phyloP scores from a whole-genome alignment of 2,888 invertebrate species.

The Sialis fuliginosa region DNA sequence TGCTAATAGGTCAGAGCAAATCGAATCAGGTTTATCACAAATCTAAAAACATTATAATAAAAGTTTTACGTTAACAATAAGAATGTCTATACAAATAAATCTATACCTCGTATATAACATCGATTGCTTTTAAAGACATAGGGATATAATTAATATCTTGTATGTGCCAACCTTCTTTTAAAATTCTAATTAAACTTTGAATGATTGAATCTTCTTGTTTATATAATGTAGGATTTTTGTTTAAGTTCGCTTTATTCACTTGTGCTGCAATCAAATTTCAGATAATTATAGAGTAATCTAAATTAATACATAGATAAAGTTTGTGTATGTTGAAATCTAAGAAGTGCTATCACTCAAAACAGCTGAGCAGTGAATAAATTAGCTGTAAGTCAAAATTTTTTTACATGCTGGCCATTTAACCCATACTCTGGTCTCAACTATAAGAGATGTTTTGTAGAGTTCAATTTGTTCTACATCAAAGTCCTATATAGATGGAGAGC shows the following conservation, averaged over 20 bases:
- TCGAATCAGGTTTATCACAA: constrained; percentile 36
- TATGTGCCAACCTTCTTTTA: constrained; percentile 28
- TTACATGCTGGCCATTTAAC: too few relatives aligned
- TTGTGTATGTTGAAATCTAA: too few relatives aligned
- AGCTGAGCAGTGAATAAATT: too few relatives aligned
- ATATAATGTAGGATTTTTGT: constrained; percentile 21
- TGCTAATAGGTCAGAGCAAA: constrained; percentile 20
- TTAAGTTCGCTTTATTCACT: constrained; percentile 6
- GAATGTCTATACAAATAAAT: not conserved
- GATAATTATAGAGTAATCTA: too few relatives aligned
- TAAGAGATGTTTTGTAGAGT: too few relatives aligned
- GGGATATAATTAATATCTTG: constrained; percentile 33
- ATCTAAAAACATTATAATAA: constrained; percentile 20
- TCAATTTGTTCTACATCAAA: too few relatives aligned
- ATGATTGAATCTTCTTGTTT: constrained; percentile 36
- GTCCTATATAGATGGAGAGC: too few relatives aligned
- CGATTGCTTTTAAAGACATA: constrained; percentile 36
- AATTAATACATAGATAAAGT: too few relatives aligned
- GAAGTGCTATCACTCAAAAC: too few relatives aligned
- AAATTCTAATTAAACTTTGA: constrained; percentile 25
- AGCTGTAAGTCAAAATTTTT: too few relatives aligned
- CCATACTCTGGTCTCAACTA: too few relatives aligned
- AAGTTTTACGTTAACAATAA: constrained; percentile 2
- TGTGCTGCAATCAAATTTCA: not conserved
- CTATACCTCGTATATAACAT: constrained; percentile 36